Evolutionary conservation across 2,888 invertebrate species (phyloP).

Genomic region (Gibbula magus): DNA sequence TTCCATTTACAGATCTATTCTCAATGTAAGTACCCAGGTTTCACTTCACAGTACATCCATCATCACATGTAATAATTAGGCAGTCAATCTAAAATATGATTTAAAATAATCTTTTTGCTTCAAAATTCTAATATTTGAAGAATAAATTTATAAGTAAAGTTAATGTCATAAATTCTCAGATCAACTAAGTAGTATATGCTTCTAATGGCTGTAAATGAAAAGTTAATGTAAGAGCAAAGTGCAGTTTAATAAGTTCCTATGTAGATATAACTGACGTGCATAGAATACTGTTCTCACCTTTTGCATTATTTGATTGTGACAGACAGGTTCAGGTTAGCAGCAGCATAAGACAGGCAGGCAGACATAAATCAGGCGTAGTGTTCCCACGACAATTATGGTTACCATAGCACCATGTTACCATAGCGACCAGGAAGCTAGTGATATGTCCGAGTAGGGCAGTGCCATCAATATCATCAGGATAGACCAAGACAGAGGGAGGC

Average conservation of each 20-base stretch:
- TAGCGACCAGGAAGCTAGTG: slow-evolving; percentile 6
- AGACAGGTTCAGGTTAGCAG: slow-evolving; percentile 15
- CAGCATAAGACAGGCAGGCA: slow-evolving; percentile 21
- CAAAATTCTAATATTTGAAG: no score
- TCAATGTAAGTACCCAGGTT: background rate
- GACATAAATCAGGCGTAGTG: slow-evolving; percentile 20
- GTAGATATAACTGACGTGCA: background rate
- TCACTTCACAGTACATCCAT: background rate
- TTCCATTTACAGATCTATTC: background rate
- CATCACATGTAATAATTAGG: background rate
- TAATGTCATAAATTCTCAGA: no score
- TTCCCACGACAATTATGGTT: slow-evolving; percentile 17
- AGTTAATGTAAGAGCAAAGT: no score
- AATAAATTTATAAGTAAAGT: no score
- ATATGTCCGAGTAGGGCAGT: background rate
- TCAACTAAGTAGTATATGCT: no score
- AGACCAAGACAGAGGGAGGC: slow-evolving; percentile 1
- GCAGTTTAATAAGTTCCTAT: background rate
- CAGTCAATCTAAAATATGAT: background rate
- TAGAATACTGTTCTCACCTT: background rate
- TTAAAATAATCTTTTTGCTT: background rate
- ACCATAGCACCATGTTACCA: slow-evolving; percentile 22
- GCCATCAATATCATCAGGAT: background rate
- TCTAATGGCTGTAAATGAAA: no score
- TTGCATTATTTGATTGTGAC: slow-evolving; percentile 21